Evolutionary conservation across 1,140 invertebrate species (phyloP), one percentile per base, ranked within the genome.

Genomic region (Prorops nasuta): DNA sequence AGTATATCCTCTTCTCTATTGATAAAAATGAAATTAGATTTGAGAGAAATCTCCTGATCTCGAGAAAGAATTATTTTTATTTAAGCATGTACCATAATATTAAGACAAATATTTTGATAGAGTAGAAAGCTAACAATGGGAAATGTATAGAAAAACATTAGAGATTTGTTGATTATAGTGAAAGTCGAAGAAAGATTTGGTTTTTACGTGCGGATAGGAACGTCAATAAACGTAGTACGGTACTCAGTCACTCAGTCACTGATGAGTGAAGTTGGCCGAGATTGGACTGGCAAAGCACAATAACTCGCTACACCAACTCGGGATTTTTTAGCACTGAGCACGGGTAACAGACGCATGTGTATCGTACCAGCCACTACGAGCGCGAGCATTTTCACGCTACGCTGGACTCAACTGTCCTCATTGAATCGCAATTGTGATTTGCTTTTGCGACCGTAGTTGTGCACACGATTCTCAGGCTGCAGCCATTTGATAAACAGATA

Each of bases 211-310:
- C 51, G 46, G 57, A 54, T 54, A 39, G 44, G 44, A 56, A 55
- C 49, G 41, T 54, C 58, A 54, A 60, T 60, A 60, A 51, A 54
- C 48, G 52, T 60, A 60, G 42, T 53, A 51, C 47, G 4, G 44
- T 19, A 40, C 48, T 50, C 47, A 60, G 44, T 58, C 55, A 58
- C 42, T 60, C 56, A 55, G 48, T 51, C 44, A 44, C 44, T 37
- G 44, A 51, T 6, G 24, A 28, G 44, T 46, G 45, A 49, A 59
- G 58, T 59, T 55, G 58, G 51, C 58, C 58, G 58, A 59, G 57
- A 59, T 60, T 60, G 48, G 49, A 34, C 48, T 28, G 48, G 24
- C 51, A 37, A 47, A 46, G 57, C 49, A 60, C 56, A 52, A 60
- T 60, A 60, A 60, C 53, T 56, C 57, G 48, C 40, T 54, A 55